phyloP scores from a whole-genome alignment of 2,797 vertebrate genomes.

The Denticeps clupeoides region DNA sequence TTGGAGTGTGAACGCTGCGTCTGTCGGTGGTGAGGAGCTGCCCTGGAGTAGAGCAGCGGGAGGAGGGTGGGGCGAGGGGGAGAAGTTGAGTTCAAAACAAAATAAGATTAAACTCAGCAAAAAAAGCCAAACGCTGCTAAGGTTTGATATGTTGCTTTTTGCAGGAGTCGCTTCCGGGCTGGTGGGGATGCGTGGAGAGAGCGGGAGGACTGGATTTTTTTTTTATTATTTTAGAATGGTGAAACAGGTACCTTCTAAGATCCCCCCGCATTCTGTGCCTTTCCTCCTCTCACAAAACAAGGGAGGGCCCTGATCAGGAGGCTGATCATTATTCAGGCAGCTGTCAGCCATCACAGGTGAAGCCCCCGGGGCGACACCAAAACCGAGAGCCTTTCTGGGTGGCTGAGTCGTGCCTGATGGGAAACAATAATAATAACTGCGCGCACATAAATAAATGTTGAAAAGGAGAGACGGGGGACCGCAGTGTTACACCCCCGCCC shows the following conservation, averaged over 20 bases:
- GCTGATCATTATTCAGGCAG: slow-evolving; percentile 60
- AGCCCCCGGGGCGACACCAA: slow-evolving; percentile 62
- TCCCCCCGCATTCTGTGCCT: too few relatives aligned
- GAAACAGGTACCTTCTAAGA: too few relatives aligned
- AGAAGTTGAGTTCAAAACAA: slow-evolving; percentile 57
- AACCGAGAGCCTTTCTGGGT: slow-evolving; percentile 30
- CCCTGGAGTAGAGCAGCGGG: slow-evolving; percentile 5
- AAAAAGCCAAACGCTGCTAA: slow-evolving; percentile 52
- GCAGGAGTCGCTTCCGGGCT: slow-evolving; percentile 30
- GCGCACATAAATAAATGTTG: too few relatives aligned
- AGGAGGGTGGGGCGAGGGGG: not conserved
- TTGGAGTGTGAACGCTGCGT: not conserved
- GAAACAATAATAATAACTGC: too few relatives aligned
- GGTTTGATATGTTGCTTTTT: slow-evolving; percentile 61
- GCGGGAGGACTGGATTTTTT: slow-evolving; percentile 9
- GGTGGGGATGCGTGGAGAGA: slow-evolving; percentile 1
- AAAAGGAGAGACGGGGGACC: too few relatives aligned
- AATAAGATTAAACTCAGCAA: slow-evolving; percentile 73
- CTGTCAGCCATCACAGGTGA: slow-evolving; percentile 64
- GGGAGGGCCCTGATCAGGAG: slow-evolving; percentile 34
- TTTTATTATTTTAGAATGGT: slow-evolving; percentile 39
- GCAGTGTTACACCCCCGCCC: too few relatives aligned
- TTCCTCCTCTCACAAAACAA: too few relatives aligned
- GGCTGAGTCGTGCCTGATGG: too few relatives aligned
- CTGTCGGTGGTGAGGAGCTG: too few relatives aligned